Evolutionary conservation across 2,113 vertebrate species (phyloP).

Genomic region (Butorides virescens): DNA sequence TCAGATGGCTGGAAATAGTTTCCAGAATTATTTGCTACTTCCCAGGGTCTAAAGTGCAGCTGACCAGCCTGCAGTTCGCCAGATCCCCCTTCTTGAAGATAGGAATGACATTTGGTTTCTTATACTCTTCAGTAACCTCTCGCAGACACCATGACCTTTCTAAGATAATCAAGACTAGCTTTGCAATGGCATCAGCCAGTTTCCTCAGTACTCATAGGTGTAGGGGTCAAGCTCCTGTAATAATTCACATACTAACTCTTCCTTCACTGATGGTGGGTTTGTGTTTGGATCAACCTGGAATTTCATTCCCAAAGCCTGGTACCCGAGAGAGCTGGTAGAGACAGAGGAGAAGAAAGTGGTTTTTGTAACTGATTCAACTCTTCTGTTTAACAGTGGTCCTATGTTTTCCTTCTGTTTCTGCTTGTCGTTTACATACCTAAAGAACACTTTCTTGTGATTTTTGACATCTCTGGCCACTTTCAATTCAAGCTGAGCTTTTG

Average conservation of each 20-base stretch:
- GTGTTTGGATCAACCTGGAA: too few species aligned
- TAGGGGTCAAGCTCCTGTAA: too few species aligned
- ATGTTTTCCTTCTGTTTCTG: too few species aligned
- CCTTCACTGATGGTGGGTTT: too few species aligned
- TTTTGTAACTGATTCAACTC: too few species aligned
- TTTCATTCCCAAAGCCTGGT: too few species aligned
- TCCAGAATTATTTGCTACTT: background rate
- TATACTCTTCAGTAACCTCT: background rate
- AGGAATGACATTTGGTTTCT: background rate
- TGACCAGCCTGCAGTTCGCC: background rate
- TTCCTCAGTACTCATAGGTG: background rate
- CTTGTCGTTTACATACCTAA: too few species aligned
- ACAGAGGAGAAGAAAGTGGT: too few species aligned
- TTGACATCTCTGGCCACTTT: background rate
- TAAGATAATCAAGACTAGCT: background rate
- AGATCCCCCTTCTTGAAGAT: background rate
- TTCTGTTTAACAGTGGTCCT: too few species aligned
- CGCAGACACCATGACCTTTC: background rate
- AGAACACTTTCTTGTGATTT: too few species aligned
- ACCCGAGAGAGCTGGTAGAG: too few species aligned
- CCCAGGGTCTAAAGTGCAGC: background rate
- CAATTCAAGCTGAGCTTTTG: background rate
- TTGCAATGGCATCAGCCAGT: background rate
- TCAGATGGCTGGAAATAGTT: background rate
- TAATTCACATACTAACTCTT: too few species aligned